These are phyloP conservation scores for Deilephila elpenor DNA, from an alignment of 2,888 invertebrate genomes.

Conservation along the genomic window DNA sequence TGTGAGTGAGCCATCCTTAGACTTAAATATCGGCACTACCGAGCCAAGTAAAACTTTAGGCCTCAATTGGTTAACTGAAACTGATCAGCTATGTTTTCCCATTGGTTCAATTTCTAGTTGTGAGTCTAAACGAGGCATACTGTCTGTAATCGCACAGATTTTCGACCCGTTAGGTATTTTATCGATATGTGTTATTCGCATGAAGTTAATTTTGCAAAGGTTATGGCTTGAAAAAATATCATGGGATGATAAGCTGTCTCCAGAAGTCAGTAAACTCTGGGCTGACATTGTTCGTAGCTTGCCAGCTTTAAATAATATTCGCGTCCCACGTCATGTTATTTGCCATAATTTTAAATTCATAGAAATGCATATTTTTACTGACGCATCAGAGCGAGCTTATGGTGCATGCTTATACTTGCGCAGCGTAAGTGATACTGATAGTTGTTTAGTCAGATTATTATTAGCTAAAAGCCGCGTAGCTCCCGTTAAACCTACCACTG, in stretches of 20 bases:
- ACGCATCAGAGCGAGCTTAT: constrained; percentile 7
- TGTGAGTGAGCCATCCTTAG: too few species aligned
- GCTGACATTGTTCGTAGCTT: background rate
- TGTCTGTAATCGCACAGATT: background rate
- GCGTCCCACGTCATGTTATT: background rate
- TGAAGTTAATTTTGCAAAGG: background rate
- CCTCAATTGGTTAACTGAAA: background rate
- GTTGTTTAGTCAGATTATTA: background rate
- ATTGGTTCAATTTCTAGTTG: too few species aligned
- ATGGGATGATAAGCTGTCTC: background rate
- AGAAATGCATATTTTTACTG: background rate
- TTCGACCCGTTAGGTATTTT: background rate
- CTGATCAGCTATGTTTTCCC: background rate
- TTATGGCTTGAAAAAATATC: constrained; percentile 5
- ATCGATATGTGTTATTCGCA: background rate
- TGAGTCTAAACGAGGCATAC: too few species aligned
- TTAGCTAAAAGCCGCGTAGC: too few species aligned
- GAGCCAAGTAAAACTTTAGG: too few species aligned
- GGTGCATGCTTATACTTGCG: background rate
- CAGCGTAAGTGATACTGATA: background rate
- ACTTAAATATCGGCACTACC: too few species aligned
- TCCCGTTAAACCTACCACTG: too few species aligned
- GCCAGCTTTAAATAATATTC: background rate
- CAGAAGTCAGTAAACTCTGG: background rate
- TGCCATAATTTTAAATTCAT: background rate